Conservation (phyloP, 2,113 vertebrate genomes). For the Nymphicus hollandicus region DNA sequence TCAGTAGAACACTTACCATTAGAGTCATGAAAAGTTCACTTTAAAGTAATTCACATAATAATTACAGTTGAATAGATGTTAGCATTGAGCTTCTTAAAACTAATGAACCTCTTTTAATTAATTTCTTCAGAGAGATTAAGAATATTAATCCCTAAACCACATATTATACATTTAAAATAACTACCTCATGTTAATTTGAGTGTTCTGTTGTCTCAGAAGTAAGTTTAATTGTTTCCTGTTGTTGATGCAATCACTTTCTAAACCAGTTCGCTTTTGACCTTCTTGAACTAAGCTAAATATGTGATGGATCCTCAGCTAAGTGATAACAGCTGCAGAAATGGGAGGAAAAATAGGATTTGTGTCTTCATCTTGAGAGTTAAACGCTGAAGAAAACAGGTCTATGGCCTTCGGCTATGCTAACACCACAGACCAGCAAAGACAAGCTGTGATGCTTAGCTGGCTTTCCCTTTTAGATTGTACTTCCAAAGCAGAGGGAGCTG, state of each 20-base stretch:
- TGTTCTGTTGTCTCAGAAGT: not conserved
- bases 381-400: not conserved
- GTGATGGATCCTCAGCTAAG: not conserved
- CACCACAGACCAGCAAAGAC: not conserved
- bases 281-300: not conserved
- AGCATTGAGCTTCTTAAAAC: not conserved
- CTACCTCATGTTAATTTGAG: not conserved
- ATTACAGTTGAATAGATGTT: not conserved
- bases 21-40: not conserved
- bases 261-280: not conserved
- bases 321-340: not conserved
- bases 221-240: not conserved
- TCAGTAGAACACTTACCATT: not conserved
- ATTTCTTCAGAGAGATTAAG: not conserved
- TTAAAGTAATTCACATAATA: not conserved
- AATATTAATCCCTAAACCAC: conserved; percentile 11
- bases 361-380: not conserved
- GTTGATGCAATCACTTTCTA: not conserved
- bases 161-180: not conserved
- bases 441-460: not conserved
- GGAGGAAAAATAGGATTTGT: not conserved
- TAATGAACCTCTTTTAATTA: conserved; percentile 3
- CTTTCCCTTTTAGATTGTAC: not conserved
- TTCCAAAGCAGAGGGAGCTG: not conserved
- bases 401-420: not conserved